Percentiles rank a stretch among this genome's conserved stretches.
Conservation (phyloP, 2,888 invertebrate genomes). For the Mimas tiliae region DNA sequence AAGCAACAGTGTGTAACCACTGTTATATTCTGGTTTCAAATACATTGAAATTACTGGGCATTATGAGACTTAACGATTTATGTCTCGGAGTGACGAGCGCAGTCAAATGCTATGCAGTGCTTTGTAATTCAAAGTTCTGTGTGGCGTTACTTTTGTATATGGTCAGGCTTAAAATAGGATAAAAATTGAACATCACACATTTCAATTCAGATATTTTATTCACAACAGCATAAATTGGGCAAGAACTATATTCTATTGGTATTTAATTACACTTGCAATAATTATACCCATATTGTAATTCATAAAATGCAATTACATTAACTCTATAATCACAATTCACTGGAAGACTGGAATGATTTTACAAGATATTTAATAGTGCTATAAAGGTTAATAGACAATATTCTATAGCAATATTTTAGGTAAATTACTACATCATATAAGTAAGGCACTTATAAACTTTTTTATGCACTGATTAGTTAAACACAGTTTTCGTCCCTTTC, state of each 20-base stretch:
- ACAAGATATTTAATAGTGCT: background rate
- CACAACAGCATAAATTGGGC: background rate
- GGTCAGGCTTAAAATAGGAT: too few species aligned
- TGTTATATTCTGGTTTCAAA: too few species aligned
- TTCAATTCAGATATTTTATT: background rate
- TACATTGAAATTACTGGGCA: too few species aligned
- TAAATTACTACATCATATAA: background rate
- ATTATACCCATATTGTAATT: background rate
- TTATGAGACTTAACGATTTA: too few species aligned
- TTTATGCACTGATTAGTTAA: too few species aligned
- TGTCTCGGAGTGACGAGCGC: too few species aligned
- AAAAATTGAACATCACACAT: background rate
- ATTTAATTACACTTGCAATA: background rate
- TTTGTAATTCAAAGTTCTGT: too few species aligned
- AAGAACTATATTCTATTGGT: background rate
- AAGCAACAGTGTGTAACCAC: too few species aligned
- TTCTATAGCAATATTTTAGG: background rate
- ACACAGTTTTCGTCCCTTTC: too few species aligned
- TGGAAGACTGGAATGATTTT: conserved; percentile 70
- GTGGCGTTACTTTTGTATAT: too few species aligned
- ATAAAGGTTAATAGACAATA: background rate
- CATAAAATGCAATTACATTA: conserved; percentile 2
- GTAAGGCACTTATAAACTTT: too few species aligned
- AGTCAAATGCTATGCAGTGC: too few species aligned
- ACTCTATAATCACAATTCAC: conserved; percentile 56